Evolutionary conservation across 2,797 vertebrate species (phyloP), one percentile per base, ranked within the genome.

Genomic region (Cyclopterus lumpus): DNA sequence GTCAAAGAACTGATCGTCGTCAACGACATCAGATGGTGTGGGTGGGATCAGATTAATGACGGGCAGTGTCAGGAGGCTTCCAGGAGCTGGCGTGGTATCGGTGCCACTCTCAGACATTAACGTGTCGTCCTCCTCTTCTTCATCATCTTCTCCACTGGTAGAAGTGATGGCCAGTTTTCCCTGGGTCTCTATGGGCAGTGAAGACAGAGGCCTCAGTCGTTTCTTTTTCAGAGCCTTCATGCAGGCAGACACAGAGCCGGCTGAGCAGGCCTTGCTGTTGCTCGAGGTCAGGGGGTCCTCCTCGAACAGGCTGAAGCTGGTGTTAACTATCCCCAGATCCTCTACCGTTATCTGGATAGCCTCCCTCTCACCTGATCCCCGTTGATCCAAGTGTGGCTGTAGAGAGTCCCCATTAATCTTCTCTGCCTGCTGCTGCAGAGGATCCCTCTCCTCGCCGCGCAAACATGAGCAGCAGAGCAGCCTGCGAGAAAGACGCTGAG

Each of bases 1-100:
- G 73, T 95, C 90, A 67, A 96, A 96, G 83, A 95, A 95, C 77
- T 88, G 94, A 72, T 93, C 93, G 2, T 94, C 88, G 1, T 87
- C 80, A 2, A 90, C 72, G 2, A 91, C 62, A 22, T 93, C 92
- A 6, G 89, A 93, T 66, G 92, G 92, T 18, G 89, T 93, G 62
- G 92, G 93, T 32, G 93, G 93, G 62, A 93, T 94, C 55, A 95
- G 82, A 67, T 95, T 92, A 71, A 96, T 95, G 60, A 87, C 75
- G 9, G 94, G 95, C 32, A 80, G 82, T 30, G 68, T 86, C 42
- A 89, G 84, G 70, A 91, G 68, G 68, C 72, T 85, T 40, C 70
- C 79, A 8, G 85, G 79, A 16, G 85, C 73, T 42, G 40, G 58
- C 5, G 14, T 22, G 58, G 67, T 48, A 18, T 76, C 61, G 4